Evolutionary conservation across 1,140 invertebrate species (phyloP), one percentile per base, ranked within the genome.

Genomic region (Tetranychus urticae): DNA sequence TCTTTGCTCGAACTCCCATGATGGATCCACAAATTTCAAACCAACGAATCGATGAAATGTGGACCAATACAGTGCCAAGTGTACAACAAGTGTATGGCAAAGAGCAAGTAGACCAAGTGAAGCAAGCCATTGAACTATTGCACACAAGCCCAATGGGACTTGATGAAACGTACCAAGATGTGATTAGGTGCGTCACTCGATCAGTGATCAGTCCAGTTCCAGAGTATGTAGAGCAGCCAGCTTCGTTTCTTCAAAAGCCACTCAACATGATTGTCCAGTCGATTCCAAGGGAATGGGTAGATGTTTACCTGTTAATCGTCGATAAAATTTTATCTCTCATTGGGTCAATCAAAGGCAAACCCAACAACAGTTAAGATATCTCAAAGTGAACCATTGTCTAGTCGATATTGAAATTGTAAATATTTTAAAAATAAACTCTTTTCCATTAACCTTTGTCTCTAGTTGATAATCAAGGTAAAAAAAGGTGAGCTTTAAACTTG

Each of bases 1-100:
- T 72, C 61, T 66, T 71, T 23, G 70, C 77, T 59, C 70, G 69
- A 61, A 74, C 72, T 23, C 50, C 50, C 1, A 52, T 52, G 50
- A 52, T 52, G 50, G 50, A 52, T 52, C 50, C n/a, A 33, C 13
- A n/a, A n/a, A n/a, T 52, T n/a, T 31, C 5, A n/a, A 6, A 31
- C 23, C n/a, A 23, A 31, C 50, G 50, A 52, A 31, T 52, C 5
- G 31, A 52, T 52, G 31, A 23, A 6, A 52, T 52, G 50, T 52
- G 50, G 50, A n/a, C 8, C n/a, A n/a, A 52, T 31, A 52, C 50
- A 23, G n/a, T 8, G 50, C 31, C n/a, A 12, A 23, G n/a, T 8
- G 31, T 52, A 6, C 50, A 52, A 52, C n/a, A n/a, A 31, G 14
- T 23, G 13, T 52, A 52, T 52, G 50, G 50, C 2, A n/a, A 52